These are phyloP conservation scores for Rapana venosa DNA, from an alignment of 2,888 invertebrate genomes.

Conservation along the genomic window DNA sequence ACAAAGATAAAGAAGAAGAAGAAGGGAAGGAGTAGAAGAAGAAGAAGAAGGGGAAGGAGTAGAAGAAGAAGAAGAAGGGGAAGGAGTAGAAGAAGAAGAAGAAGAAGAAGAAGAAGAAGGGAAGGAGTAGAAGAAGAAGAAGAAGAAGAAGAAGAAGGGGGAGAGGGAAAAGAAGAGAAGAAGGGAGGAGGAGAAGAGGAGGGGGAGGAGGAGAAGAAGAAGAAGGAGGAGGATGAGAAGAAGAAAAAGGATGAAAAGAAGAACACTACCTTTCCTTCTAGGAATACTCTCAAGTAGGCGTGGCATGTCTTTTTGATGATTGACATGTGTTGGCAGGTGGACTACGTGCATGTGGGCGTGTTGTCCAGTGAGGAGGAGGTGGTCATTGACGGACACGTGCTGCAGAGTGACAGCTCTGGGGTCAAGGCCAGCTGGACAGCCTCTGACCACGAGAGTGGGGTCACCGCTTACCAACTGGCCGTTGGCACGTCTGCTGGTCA, in stretches of 20 bases:
- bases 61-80: no score
- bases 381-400: conserved; percentile 57
- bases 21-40: no score
- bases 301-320: neutral
- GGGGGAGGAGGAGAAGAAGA: no score
- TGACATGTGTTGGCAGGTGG: neutral
- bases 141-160: no score
- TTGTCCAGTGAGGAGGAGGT: conserved; percentile 58
- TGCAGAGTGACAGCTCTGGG: conserved; percentile 58
- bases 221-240: no score
- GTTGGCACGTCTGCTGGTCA: conserved; percentile 62
- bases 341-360: conserved; percentile 47
- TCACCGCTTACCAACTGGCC: conserved; percentile 54
- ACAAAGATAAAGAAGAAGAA: no score
- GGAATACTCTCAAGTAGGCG: neutral
- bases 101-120: no score
- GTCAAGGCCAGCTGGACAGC: conserved; percentile 61
- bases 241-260: neutral
- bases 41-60: no score
- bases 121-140: no score
- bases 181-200: no score
- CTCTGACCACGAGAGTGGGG: conserved; percentile 59
- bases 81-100: no score
- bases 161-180: no score
- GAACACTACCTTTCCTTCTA: neutral